Percentiles rank a stretch among this genome's conserved stretches.
These are phyloP conservation scores for Pavo muticus DNA, from an alignment of 2,113 vertebrate species.

Conservation along the genomic window DNA sequence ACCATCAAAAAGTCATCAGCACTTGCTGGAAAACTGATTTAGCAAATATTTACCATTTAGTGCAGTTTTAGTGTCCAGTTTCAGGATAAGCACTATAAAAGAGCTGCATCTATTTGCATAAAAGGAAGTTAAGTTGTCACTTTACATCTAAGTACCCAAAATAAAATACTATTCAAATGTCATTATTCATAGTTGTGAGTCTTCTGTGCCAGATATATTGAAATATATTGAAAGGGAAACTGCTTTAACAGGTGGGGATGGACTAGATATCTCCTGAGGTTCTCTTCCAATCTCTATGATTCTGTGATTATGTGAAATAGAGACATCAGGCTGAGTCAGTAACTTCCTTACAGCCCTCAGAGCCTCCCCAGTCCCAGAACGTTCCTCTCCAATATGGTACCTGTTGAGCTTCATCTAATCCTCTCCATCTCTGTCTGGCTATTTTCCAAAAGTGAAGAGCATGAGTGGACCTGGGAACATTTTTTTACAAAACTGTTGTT, in stretches of 20 bases:
- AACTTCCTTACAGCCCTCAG: not conserved
- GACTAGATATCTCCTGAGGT: not conserved
- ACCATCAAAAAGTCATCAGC: not conserved
- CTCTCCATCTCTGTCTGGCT: not conserved
- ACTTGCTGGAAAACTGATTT: constrained; percentile 3
- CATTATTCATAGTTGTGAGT: not conserved
- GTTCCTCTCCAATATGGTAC: not conserved
- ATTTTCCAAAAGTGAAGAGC: not conserved
- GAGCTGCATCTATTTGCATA: not conserved
- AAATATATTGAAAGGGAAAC: not conserved
- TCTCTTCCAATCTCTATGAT: not conserved
- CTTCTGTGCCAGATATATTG: not conserved
- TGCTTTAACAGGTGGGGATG: not conserved
- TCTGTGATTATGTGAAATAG: not conserved
- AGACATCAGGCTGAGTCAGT: not conserved
- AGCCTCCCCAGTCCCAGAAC: not conserved
- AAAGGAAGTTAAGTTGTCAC: not conserved
- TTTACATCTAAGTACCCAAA: not conserved
- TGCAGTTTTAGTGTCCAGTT: not conserved
- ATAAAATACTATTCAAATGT: not conserved
- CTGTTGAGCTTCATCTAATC: not conserved
- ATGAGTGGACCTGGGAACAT: not conserved
- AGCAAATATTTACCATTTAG: constrained; percentile 31
- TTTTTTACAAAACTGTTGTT: not conserved
- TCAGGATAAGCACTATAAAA: not conserved